Conservation (phyloP, 2,888 invertebrate species). For the Aphidius colemani region DNA sequence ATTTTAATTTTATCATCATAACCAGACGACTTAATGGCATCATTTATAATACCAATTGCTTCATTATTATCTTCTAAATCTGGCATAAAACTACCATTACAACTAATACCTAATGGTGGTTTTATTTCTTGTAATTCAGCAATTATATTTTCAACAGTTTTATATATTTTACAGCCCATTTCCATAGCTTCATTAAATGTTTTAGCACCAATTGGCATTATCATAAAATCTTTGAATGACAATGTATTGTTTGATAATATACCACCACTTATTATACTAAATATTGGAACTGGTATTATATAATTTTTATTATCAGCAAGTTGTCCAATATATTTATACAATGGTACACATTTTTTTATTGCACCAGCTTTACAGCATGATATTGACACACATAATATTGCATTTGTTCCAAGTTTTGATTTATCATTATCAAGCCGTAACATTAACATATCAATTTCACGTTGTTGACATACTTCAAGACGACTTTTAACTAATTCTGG, state of each 20-base stretch:
- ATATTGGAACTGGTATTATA: constrained; percentile 50
- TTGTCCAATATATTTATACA: constrained; percentile 51
- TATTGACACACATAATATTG: constrained; percentile 50
- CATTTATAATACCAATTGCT: constrained; percentile 42
- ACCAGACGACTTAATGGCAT: constrained; percentile 47
- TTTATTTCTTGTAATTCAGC: constrained; percentile 43
- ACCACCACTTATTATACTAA: constrained; percentile 53
- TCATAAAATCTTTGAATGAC: constrained; percentile 49
- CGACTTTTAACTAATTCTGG: constrained; percentile 50
- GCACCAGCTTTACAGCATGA: constrained; percentile 56
- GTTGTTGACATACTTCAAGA: constrained; percentile 50
- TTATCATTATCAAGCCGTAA: constrained; percentile 49
- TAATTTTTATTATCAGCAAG: constrained; percentile 44
- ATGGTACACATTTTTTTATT: constrained; percentile 48
- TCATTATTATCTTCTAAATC: constrained; percentile 48
- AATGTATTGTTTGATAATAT: constrained; percentile 44
- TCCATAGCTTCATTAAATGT: constrained; percentile 52
- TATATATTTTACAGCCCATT: constrained; percentile 50
- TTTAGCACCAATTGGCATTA: constrained; percentile 50
- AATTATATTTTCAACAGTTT: constrained; percentile 44
- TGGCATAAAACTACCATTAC: constrained; percentile 49
- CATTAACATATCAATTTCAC: constrained; percentile 49
- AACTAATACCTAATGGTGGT: constrained; percentile 42
- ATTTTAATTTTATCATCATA: constrained; percentile 51
- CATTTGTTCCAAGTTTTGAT: constrained; percentile 51